Percentiles rank a stretch among this genome's conserved stretches.
Evolutionary conservation across 2,888 invertebrate species (phyloP).

Genomic region (Operophtera brumata): DNA sequence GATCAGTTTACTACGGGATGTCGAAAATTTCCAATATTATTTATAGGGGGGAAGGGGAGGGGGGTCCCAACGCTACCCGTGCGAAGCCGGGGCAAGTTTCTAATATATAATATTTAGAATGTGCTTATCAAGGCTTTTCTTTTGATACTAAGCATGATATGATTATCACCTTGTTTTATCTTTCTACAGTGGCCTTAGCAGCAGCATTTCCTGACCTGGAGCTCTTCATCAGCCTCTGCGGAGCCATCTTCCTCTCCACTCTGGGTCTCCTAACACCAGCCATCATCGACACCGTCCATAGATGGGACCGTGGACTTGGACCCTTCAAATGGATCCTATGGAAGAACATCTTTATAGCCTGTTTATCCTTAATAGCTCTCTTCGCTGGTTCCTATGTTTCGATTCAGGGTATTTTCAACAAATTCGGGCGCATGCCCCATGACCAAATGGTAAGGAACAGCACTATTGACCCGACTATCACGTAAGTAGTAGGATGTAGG

Average conservation of each 20-base stretch:
- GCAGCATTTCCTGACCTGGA: slow-evolving; percentile 91
- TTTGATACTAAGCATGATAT: too few relatives aligned
- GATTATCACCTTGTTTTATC: too few relatives aligned
- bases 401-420: slow-evolving; percentile 58
- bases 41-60: too few relatives aligned
- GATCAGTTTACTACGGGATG: too few relatives aligned
- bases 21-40: too few relatives aligned
- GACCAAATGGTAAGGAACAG: slow-evolving; percentile 17
- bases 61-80: too few relatives aligned
- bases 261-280: slow-evolving; percentile 88
- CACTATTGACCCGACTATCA: slow-evolving; percentile 23
- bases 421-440: slow-evolving; percentile 36
- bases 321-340: slow-evolving; percentile 83
- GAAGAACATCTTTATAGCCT: slow-evolving; percentile 82
- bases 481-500: slow-evolving; percentile 1
- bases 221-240: slow-evolving; percentile 92
- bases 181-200: slow-evolving; percentile 83
- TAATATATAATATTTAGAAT: too few relatives aligned
- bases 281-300: slow-evolving; percentile 85
- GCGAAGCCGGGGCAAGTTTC: too few relatives aligned
- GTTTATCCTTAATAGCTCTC: slow-evolving; percentile 62
- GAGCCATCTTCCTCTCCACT: slow-evolving; percentile 86
- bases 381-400: slow-evolving; percentile 69
- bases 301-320: slow-evolving; percentile 84
- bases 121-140: too few relatives aligned